Conservation (phyloP, 2,113 vertebrate species). For the Eleginops maclovinus region DNA sequence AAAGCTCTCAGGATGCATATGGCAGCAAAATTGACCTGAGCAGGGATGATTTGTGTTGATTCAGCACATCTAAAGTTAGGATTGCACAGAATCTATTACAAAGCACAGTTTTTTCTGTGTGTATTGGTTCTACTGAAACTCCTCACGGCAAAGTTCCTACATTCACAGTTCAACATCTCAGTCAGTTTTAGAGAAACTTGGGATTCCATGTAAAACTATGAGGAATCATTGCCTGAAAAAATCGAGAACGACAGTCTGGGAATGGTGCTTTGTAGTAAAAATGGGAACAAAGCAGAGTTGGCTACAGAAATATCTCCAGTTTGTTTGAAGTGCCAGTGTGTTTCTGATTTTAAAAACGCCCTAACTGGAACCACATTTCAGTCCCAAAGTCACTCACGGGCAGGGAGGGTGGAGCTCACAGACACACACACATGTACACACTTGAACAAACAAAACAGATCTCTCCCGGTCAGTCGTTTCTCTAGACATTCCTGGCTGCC, state of each 20-base stretch:
- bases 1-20: slow-evolving; percentile 4
- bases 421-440: slow-evolving; percentile 56
- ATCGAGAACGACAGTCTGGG: slow-evolving; percentile 31
- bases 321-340: slow-evolving; percentile 80
- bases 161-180: slow-evolving; percentile 3
- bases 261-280: slow-evolving; percentile 67
- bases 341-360: slow-evolving; percentile 75
- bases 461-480: slow-evolving; percentile 72
- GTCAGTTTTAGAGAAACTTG: slow-evolving; percentile 37
- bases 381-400: slow-evolving; percentile 72
- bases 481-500: slow-evolving; percentile 78
- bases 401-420: slow-evolving; percentile 75
- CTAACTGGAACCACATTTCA: slow-evolving; percentile 83
- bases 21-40: neutral
- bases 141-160: slow-evolving; percentile 7
- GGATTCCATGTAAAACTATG: slow-evolving; percentile 18
- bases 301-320: slow-evolving; percentile 73
- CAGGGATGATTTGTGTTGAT: slow-evolving; percentile 26
- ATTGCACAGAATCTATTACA: slow-evolving; percentile 5
- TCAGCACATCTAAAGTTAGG: slow-evolving; percentile 20
- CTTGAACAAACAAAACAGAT: slow-evolving; percentile 79
- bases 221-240: slow-evolving; percentile 21
- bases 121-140: slow-evolving; percentile 10
- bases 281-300: slow-evolving; percentile 69
- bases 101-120: slow-evolving; percentile 5